phyloP scores from a whole-genome alignment of 1,140 invertebrate species.

The Oncopeltus fasciatus region DNA sequence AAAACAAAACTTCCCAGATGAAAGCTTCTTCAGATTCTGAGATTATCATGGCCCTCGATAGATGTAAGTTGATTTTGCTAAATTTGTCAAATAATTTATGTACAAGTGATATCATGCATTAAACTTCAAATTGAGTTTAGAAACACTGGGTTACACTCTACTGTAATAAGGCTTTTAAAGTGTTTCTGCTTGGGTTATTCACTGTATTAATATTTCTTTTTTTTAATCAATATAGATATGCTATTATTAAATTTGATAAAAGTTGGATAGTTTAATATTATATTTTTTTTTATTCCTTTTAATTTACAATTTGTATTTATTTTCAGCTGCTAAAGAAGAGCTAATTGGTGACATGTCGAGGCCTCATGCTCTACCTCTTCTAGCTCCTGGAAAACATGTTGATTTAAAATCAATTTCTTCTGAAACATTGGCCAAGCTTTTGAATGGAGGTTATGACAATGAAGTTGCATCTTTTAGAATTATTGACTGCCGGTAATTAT shows the following conservation, averaged over 20 bases:
- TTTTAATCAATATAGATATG: no score
- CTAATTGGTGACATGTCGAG: constrained; percentile 72
- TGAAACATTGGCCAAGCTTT: constrained; percentile 53
- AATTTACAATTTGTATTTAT: constrained; percentile 24
- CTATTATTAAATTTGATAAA: no score
- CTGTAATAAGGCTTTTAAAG: no score
- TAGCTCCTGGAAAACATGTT: constrained; percentile 57
- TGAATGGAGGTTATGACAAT: constrained; percentile 50
- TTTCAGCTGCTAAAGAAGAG: constrained; percentile 40
- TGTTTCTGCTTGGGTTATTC: no score
- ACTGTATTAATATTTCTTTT: no score
- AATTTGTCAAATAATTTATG: no score
- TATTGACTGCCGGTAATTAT: constrained; percentile 34
- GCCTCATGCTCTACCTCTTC: constrained; percentile 63
- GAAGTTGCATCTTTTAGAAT: constrained; percentile 44
- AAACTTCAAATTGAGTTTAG: no score
- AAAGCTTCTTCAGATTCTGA: constrained; percentile 33
- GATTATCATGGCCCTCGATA: constrained; percentile 23
- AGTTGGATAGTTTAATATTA: no score
- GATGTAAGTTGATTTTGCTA: constrained; percentile 16
- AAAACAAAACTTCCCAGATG: constrained; percentile 25
- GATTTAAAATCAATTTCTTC: constrained; percentile 75
- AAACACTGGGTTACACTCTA: no score
- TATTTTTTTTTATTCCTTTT: background rate
- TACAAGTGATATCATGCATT: no score